Evolutionary conservation across 2,113 vertebrate species (phyloP).

Genomic region (Zeus faber): DNA sequence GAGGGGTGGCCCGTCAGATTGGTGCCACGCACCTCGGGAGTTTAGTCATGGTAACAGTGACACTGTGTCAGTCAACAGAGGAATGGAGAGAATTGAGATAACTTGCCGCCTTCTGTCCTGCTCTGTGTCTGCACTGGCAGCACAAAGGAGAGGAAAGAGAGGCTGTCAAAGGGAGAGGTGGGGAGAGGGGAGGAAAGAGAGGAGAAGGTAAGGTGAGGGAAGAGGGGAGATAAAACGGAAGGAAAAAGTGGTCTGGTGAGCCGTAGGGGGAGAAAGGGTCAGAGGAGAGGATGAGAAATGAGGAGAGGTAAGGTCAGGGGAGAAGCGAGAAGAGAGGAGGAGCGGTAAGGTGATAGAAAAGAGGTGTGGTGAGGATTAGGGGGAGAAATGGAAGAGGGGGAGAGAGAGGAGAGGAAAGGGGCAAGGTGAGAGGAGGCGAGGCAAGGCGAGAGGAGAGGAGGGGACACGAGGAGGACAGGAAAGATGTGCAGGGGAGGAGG

Average conservation of each 20-base stretch:
- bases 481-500: background rate
- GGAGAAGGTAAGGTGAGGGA: constrained; percentile 21
- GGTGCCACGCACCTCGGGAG: constrained; percentile 30
- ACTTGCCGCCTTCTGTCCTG: constrained; percentile 18
- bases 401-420: constrained; percentile 1
- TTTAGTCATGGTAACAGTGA: background rate
- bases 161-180: constrained; percentile 6
- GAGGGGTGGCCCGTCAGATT: constrained; percentile 21
- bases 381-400: constrained; percentile 4
- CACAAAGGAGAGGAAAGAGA: constrained; percentile 33
- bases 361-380: constrained; percentile 17
- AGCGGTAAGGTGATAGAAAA: background rate
- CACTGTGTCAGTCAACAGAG: constrained; percentile 32
- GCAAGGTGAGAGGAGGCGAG: background rate
- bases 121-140: constrained; percentile 36
- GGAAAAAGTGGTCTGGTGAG: no score
- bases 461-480: background rate
- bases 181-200: constrained; percentile 7
- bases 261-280: background rate
- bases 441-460: background rate
- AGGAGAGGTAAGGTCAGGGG: background rate
- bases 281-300: background rate
- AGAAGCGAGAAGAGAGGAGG: background rate
- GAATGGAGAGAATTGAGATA: constrained; percentile 22
- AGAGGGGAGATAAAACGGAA: no score